phyloP scores from a whole-genome alignment of 2,113 vertebrate species.

The Hemiscyllium ocellatum region DNA sequence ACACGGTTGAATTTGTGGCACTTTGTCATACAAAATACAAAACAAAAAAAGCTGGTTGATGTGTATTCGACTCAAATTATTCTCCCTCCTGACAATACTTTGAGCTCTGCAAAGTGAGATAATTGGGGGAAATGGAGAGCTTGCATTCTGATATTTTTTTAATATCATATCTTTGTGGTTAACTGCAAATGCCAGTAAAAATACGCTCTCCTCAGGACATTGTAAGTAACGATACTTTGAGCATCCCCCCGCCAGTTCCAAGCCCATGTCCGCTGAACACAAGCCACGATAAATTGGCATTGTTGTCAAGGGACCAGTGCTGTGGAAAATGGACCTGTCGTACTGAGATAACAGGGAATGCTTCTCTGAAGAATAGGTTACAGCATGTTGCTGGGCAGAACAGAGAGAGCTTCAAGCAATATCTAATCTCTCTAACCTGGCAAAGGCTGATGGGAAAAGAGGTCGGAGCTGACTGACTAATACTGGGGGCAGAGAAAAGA shows the following conservation, averaged over 20 bases:
- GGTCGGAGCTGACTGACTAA: not conserved
- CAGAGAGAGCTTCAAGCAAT: not conserved
- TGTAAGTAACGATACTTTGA: too few species aligned
- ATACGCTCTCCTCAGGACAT: not conserved
- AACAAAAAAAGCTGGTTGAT: not conserved
- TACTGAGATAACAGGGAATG: not conserved
- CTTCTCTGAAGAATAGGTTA: not conserved
- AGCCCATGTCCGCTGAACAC: not conserved
- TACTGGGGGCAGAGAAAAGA: not conserved
- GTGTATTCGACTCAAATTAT: not conserved
- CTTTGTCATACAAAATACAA: not conserved
- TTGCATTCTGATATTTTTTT: not conserved
- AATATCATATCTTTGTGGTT: not conserved
- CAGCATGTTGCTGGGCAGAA: not conserved
- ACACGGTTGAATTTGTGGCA: not conserved
- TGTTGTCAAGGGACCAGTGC: not conserved
- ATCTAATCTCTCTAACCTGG: not conserved
- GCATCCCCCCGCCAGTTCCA: not conserved
- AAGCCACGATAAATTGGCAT: not conserved
- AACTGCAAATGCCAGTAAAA: not conserved
- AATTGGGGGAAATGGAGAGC: not conserved
- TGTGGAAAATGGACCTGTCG: not conserved
- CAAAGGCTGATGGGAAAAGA: not conserved
- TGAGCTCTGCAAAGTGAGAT: not conserved
- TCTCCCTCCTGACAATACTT: not conserved